Base-by-base conservation (phyloP, 1,140 invertebrate species). In the Ceratoteleas bidentatus region DNA sequence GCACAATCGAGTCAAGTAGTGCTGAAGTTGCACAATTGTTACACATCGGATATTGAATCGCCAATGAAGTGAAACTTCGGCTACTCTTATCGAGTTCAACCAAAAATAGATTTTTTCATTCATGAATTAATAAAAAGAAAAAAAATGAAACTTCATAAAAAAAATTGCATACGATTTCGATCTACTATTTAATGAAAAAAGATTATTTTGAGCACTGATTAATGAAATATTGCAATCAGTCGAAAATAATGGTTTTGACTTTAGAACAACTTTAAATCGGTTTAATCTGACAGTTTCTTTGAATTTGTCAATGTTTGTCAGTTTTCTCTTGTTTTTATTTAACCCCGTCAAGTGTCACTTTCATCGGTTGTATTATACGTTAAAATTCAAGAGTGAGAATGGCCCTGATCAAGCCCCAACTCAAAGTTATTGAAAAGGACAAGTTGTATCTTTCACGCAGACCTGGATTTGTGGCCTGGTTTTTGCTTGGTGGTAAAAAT, bases 391-490 rank as follows among this genome's bases (percentile, higher is more conserved):
- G 1, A 47, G 45, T 50, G 50, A 81, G 73, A 81, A 82, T 87
- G 50, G 15, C 76, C 11, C 15, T 72, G 3, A 72, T 84, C 5
- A 88, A 82, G 62, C 85, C 86, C 7, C 52, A 74, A 43, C 57
- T 87, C 8, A 73, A 57, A 49, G 57, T 77, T 57, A 52, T 83
- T 14, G 60, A 85, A 60, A 86, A 84, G 62, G 56, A 82, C 49
- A 87, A 86, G 75, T 73, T 88, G 40, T 85, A 87, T 14, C 50
- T 88, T 16, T 85, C 72, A 5, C 81, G 87, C 62, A 84, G 82
- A 50, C 87, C 86, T 40, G 78, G 83, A 58, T 68, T 79, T 14
- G 45, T 57, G 8, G 60, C 72, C 13, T 88, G 85, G 82, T 15
- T 87, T 3, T 15, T 87, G 16, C 53, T 88, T 16, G 38, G 15